A percentile compares a stretch with the other conserved stretches of the same genome.
phyloP scores from a whole-genome alignment of 2,797 vertebrate genomes.

The Hybognathus amarus region DNA sequence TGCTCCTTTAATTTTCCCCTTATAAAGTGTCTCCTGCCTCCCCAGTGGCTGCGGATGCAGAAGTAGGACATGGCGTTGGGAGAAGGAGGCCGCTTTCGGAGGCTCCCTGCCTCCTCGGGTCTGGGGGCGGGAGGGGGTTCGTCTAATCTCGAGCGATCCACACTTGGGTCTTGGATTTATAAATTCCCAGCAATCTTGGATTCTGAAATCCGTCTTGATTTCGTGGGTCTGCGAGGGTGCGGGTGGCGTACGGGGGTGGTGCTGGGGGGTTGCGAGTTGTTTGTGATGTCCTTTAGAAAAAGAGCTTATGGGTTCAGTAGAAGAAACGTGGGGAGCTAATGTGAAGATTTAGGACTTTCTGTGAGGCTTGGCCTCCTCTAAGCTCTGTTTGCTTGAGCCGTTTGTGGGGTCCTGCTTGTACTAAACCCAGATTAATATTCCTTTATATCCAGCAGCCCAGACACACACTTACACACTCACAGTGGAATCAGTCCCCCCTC shows the following conservation, averaged over 20 bases:
- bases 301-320: slow-evolving; percentile 94
- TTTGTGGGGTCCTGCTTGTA: slow-evolving; percentile 91
- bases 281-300: slow-evolving; percentile 97
- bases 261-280: slow-evolving; percentile 79
- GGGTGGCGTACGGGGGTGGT: slow-evolving; percentile 39
- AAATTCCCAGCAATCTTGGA: slow-evolving; percentile 86
- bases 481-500: slow-evolving; percentile 61
- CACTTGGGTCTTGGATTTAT: slow-evolving; percentile 84
- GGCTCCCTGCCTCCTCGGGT: slow-evolving; percentile 82
- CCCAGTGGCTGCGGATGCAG: slow-evolving; percentile 71
- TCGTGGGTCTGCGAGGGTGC: slow-evolving; percentile 64
- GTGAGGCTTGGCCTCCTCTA: slow-evolving; percentile 91
- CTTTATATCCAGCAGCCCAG: slow-evolving; percentile 86
- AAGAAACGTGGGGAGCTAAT: slow-evolving; percentile 95
- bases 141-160: slow-evolving; percentile 85
- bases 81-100: slow-evolving; percentile 72
- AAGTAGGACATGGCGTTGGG: slow-evolving; percentile 78
- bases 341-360: slow-evolving; percentile 97
- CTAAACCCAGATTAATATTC: slow-evolving; percentile 99
- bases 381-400: slow-evolving; percentile 94
- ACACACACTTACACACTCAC: slow-evolving; percentile 75
- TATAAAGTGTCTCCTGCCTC: slow-evolving; percentile 61
- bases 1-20: slow-evolving; percentile 22
- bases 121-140: slow-evolving; percentile 71
- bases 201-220: slow-evolving; percentile 88